A percentile compares a stretch with the other conserved stretches of the same genome.
phyloP scores from a whole-genome alignment of 2,888 invertebrate species.

The Plebejus melissa region DNA sequence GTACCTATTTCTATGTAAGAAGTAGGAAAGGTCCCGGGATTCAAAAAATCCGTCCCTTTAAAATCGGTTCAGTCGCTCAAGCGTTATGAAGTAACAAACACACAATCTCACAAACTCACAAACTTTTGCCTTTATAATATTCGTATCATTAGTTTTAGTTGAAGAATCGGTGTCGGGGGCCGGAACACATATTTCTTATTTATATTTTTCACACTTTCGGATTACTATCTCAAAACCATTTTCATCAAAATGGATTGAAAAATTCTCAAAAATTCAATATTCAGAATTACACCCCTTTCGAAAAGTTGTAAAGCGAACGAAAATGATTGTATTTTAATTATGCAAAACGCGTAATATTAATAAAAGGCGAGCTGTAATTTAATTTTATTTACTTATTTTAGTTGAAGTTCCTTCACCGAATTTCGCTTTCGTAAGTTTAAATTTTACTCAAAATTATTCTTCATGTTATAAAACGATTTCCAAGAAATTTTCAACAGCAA shows the following conservation, averaged over 20 bases:
- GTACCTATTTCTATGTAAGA: too few species aligned
- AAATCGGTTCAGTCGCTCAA: too few species aligned
- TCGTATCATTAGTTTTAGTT: too few species aligned
- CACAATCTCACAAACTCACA: too few species aligned
- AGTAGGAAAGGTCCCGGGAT: too few species aligned
- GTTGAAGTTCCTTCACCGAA: constrained; percentile 25
- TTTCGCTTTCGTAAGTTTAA: constrained; percentile 29
- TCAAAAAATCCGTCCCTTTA: too few species aligned
- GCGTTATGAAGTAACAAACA: too few species aligned
- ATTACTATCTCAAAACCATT: too few species aligned
- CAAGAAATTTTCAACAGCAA: constrained; percentile 41
- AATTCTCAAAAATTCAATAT: neutral
- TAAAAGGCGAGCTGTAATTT: constrained; percentile 27
- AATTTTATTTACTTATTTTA: constrained; percentile 28
- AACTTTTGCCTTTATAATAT: too few species aligned
- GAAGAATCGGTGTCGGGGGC: too few species aligned
- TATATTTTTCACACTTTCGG: too few species aligned
- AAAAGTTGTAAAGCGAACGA: constrained; percentile 1
- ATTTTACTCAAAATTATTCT: constrained; percentile 33
- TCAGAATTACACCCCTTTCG: neutral
- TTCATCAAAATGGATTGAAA: neutral
- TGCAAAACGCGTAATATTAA: constrained; percentile 19
- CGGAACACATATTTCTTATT: too few species aligned
- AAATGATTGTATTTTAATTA: constrained; percentile 22
- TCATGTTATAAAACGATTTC: constrained; percentile 38